A percentile compares a stretch with the other conserved stretches of the same genome.
These are phyloP conservation scores for Rhagologus leucostigma DNA, from an alignment of 2,113 vertebrate species.

Conservation along the genomic window DNA sequence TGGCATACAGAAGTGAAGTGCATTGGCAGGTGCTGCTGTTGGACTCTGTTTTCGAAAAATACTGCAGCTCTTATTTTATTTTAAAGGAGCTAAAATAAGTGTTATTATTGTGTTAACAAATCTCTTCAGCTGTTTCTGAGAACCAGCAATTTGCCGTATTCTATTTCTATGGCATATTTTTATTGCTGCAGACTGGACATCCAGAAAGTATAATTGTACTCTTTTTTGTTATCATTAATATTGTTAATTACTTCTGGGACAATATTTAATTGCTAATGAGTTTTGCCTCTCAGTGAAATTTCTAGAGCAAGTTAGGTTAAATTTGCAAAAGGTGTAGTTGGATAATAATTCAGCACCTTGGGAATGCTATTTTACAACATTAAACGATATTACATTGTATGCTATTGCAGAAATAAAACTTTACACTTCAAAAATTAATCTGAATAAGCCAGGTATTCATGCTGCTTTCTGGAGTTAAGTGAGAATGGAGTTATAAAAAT, in stretches of 20 bases:
- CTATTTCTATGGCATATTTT: neutral
- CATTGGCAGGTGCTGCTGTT: neutral
- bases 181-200: neutral
- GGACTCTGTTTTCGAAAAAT: neutral
- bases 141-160: neutral
- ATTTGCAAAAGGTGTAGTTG: neutral
- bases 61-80: neutral
- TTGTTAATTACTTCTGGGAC: neutral
- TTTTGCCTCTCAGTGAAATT: neutral
- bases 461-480: neutral
- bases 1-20: neutral
- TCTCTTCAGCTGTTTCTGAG: neutral
- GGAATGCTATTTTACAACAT: neutral
- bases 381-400: neutral
- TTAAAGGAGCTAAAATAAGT: neutral
- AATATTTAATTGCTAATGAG: neutral
- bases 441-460: neutral
- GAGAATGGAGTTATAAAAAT: neutral
- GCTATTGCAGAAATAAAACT: neutral
- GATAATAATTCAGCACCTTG: neutral
- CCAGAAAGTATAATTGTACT: neutral
- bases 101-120: neutral
- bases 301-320: neutral
- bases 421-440: neutral
- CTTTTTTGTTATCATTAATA: neutral